Base-by-base conservation (phyloP, 2,888 invertebrate genomes). In the Prenolepis imparis region DNA sequence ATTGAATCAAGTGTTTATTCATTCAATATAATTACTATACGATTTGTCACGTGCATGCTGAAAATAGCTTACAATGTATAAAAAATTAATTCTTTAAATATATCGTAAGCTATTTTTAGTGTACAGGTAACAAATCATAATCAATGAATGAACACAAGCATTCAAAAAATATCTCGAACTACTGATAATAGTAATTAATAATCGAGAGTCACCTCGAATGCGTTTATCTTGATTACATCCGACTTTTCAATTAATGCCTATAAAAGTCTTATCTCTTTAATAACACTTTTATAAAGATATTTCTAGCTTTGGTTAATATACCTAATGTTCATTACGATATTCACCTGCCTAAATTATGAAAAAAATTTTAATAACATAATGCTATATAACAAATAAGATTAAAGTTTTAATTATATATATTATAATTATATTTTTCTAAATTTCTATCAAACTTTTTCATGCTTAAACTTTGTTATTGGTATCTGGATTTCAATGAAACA, bases 241-340 rank as follows among this genome's bases (percentile, higher is more conserved):
- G 41, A 86, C 70, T 84, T 74, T 73, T 81, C 78, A 72, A 82
- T 84, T 88, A 83, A 82, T 63, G 85, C 84, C 8, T 84, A 87
- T 85, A 84, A 86, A 88, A 85, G 80, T 75, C 78, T 86, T 57
- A 41, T 72, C 75, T 68, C 68, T 67, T 78, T 84, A 85, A 87
- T 70, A 88, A 67, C 77, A 64, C 67, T 83, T 81, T 77, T 28
- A 81, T 84, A 44, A 83, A 85, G 82, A 77, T 82, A 85, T 78
- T 82, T 73, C 57, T 73, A 74, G 64, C 82, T 74, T 85, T 82
- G 67, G 52, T 82, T 63, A 66, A 48, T 59, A 59, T 32, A n/a
- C n/a, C n/a, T n/a, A 48, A 48, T 32, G 68, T 81, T 86, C 80
- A 59, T 85, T 81, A 64, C 24, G 66, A 32, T 59, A 59, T 59